Base-by-base conservation (phyloP, 2,113 vertebrate species). In the Dipodomys ordii region DNA sequence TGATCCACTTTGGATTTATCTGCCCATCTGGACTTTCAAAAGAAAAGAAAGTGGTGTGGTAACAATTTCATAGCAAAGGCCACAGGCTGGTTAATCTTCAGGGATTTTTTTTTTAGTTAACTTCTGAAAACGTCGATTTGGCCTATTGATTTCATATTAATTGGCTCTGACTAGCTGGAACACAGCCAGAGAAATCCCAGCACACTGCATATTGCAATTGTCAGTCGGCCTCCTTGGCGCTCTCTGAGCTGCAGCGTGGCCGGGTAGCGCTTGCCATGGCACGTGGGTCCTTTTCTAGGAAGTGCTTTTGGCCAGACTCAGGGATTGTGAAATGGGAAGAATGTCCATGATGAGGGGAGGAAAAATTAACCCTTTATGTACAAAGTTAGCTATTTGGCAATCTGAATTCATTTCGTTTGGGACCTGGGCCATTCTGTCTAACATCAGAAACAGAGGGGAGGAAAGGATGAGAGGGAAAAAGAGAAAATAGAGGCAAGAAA, bases 1-100 rank as follows among this genome's bases (percentile, higher is more conserved):
- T 97, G 94, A 96, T 98, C 96, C 97, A 74, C 94, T 98, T 96
- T 97, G 93, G 95, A 96, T 97, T 97, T 97, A 97, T 98, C 97
- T 97, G 87, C 90, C 93, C 94, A 93, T 96, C 96, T 95, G 92
- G 95, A 81, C 93, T 97, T 98, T 97, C 95, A 98, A 96, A 98
- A 97, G 96, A 96, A 92, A 93, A 94, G 93, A 97, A 97, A 96
- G 88, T 77, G 83, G 94, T 92, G 83, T 97, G 94, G 96, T 97
- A 98, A 97, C 91, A 96, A 97, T 98, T 98, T 97, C 23, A 88
- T 97, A 97, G 92, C 94, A 97, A 97, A 97, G 85, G 80, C 82
- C 89, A 93, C 90, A 87, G 80, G 76, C 97, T 97, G 97, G 86
- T 97, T 95, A 96, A 90, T 94, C 86, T 94, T 93, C 88, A 84